Base-by-base conservation (phyloP, 2,113 vertebrate species). In the Lepus europaeus region DNA sequence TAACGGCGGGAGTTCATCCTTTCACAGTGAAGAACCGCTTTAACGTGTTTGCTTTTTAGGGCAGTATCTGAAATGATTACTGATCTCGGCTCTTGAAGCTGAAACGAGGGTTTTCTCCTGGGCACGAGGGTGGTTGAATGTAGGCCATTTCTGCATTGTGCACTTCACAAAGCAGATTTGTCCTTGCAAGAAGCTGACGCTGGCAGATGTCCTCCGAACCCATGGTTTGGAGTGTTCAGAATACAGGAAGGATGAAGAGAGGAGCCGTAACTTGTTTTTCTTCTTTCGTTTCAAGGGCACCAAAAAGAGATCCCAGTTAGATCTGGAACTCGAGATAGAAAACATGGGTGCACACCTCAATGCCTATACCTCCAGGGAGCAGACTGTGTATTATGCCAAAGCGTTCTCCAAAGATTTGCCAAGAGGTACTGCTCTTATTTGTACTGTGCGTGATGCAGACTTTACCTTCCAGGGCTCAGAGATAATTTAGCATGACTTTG, bases 321-420 rank as follows among this genome's bases (percentile, higher is more conserved):
- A 99, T 95, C 98, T 99, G 89, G 99, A 99, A 95, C 98, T 99
- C 73, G 99, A 99, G 98, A 99, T 99, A 31, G 99, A 99, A 98
- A 99, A 99, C 96, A 99, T 99, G 99, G 99, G 99, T 19, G 99
- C 99, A 94, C 99, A 99, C 92, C 98, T 99, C 88, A 99, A 99
- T 1, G 99, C 99, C 0, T 99, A 99, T 87, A 99, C 99, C 0
- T 99, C 99, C 59, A 97, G 99, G 83, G 99, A 99, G 93, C 99
- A 99, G 98, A 99, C 99, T 0, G 99, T 99, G 17, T 99, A 99
- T 94, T 99, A 99, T 4, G 99, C 99, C 93, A 99, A 99, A 98
- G 99, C 99, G 25, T 99, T 99, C 97, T 99, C 99, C 0, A 99
- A 99, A 96, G 99, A 99, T 89, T 98, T 99, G 29, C 99, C 99